Evolutionary conservation across 2,888 invertebrate species (phyloP).

Genomic region (Pogonocherus hispidulus): DNA sequence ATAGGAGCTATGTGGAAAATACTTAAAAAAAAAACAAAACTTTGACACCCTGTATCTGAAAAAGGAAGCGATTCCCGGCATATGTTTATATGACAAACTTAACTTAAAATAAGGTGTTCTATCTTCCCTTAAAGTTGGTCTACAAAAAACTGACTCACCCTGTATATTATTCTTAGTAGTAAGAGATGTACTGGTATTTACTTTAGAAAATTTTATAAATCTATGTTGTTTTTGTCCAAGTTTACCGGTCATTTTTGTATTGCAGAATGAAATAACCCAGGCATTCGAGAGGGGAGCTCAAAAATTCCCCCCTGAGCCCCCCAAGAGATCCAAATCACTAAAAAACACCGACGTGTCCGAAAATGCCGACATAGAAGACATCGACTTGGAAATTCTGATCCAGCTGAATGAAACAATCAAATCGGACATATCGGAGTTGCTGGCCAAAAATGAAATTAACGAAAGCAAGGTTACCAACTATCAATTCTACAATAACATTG

Average conservation of each 20-base stretch:
- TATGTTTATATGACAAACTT: no score
- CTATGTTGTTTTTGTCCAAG: no score
- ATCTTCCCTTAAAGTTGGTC: no score
- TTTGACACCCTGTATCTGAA: no score
- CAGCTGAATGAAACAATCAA: conserved; percentile 57
- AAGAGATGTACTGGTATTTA: no score
- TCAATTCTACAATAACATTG: conserved; percentile 41
- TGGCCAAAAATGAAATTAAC: conserved; percentile 50
- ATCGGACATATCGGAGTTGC: conserved; percentile 57
- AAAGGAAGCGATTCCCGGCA: no score
- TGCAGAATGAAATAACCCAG: conserved; percentile 61
- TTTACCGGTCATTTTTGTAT: conserved; percentile 45
- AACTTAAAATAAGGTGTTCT: no score
- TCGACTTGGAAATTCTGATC: conserved; percentile 51
- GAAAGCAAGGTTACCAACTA: conserved; percentile 38
- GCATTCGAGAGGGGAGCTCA: conserved; percentile 55
- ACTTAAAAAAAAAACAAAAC: no score
- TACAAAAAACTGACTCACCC: no score
- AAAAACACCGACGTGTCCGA: conserved; percentile 37
- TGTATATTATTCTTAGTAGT: no score
- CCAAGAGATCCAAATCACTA: conserved; percentile 36
- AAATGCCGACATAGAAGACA: conserved; percentile 45
- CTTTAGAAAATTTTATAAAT: no score
- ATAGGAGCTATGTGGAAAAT: no score
- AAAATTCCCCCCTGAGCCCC: conserved; percentile 41